Evolutionary conservation across 1,140 invertebrate genomes (phyloP).

Genomic region (Bactericera cockerelli): DNA sequence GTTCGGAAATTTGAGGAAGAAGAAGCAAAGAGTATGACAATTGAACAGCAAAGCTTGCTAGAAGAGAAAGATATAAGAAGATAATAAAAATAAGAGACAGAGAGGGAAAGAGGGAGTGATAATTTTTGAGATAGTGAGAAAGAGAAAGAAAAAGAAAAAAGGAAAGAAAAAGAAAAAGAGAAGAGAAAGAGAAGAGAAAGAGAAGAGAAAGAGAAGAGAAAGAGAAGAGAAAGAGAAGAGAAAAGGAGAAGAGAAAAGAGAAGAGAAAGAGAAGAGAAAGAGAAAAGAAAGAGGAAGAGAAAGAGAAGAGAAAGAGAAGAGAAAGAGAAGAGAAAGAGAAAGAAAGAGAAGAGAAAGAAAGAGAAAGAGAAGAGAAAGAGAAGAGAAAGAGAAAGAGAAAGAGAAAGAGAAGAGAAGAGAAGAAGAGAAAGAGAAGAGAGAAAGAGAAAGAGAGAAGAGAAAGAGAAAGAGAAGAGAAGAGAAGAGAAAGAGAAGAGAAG

Average conservation of each 20-base stretch:
- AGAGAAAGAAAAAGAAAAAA: constrained; percentile 3
- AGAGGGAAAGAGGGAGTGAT: background rate
- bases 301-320: background rate
- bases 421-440: too few relatives aligned
- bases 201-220: background rate
- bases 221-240: background rate
- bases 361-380: too few relatives aligned
- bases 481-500: too few relatives aligned
- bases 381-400: background rate
- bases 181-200: background rate
- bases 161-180: constrained; percentile 10
- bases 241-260: background rate
- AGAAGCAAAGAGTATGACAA: too few relatives aligned
- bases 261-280: constrained; percentile 3
- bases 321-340: too few relatives aligned
- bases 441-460: too few relatives aligned
- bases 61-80: constrained; percentile 10
- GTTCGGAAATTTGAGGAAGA: too few relatives aligned
- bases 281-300: constrained; percentile 10
- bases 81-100: constrained; percentile 13
- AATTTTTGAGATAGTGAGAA: too few relatives aligned
- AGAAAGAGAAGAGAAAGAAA: too few relatives aligned
- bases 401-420: background rate
- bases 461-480: too few relatives aligned
- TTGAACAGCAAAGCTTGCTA: too few relatives aligned